Percentiles rank a stretch among this genome's conserved stretches.
phyloP scores from a whole-genome alignment of 2,888 invertebrate genomes.

The Xanthorhoe spadicearia region DNA sequence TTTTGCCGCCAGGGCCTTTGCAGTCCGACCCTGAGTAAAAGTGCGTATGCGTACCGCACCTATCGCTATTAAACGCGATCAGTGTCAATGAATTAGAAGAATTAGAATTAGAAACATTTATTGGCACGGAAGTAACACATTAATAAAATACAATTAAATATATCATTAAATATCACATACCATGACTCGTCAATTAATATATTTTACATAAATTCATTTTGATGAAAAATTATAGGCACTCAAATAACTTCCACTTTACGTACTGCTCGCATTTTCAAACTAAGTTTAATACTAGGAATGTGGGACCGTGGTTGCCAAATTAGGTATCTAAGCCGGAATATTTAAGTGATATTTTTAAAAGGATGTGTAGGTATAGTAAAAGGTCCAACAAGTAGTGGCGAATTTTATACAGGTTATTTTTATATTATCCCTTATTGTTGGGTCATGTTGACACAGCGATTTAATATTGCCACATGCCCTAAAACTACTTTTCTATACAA shows the following conservation, averaged over 20 bases:
- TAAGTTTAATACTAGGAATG: constrained; percentile 4
- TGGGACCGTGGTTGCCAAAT: constrained; percentile 1
- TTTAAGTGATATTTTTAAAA: constrained; percentile 3
- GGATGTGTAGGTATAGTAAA: background rate
- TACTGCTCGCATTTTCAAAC: constrained; percentile 29
- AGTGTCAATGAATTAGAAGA: no score
- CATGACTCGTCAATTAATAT: no score
- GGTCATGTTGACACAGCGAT: no score
- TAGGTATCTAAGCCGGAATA: constrained; percentile 15
- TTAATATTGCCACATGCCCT: background rate
- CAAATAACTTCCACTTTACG: constrained; percentile 34
- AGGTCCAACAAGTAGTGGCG: background rate
- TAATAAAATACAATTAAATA: no score
- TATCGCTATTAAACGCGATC: constrained; percentile 40
- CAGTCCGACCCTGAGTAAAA: background rate
- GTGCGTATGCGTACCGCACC: constrained; percentile 36
- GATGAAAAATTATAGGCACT: constrained; percentile 44
- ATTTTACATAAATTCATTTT: no score
- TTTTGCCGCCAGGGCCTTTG: no score
- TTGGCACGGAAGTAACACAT: no score
- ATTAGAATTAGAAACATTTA: no score
- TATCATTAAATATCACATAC: no score
- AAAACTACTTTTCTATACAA: background rate
- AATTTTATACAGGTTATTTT: no score
- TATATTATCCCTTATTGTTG: no score